Base-by-base conservation (phyloP, 2,888 invertebrate genomes). In the Dynastes grantii region DNA sequence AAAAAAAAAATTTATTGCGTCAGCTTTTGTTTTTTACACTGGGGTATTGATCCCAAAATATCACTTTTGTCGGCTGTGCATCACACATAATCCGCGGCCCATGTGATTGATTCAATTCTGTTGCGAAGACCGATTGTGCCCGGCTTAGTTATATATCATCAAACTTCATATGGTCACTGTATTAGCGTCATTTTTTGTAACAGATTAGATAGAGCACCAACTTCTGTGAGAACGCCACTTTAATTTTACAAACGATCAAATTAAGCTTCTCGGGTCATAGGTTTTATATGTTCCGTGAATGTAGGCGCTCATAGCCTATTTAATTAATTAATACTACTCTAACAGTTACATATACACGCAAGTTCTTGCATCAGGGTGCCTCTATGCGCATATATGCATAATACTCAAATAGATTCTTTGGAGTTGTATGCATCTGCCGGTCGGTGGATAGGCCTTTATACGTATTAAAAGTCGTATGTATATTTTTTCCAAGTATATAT, bases 191-290 rank as follows among this genome's bases (percentile, higher is more conserved):
- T 16, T 6, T 45, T 11, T 45, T 45, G 11, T 6, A 45, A 45
- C 55, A 55, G 16, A 11, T 9, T 2, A 13, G 53, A 13, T 53
- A 16, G 37, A 37, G 22, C n/a, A 40, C 27, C 40, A 70, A 27
- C 32, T 55, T 37, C 71, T 55, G 71, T 71, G 58, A 22, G 71
- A 71, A 71, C 40, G 37, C n/a, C 32, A 58, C 55, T 71, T 55
- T 71, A 71, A 37, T 71, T 58, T 37, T 71, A 8, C 37, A 71
- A 71, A 71, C 37, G 55, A 71, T 71, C 55, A 13, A n/a, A 55
- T 55, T 22, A 71, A 55, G 55, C 22, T 16, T n/a, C 40, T 40
- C 40, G 58, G 71, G 71, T 71, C 71, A 70, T 53, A 70, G 70
- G 51, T 27, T 53, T 70, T 32, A 22, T 37, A 55, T 55, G 22